phyloP scores from a whole-genome alignment of 2,888 invertebrate species.

The Hyalella azteca region DNA sequence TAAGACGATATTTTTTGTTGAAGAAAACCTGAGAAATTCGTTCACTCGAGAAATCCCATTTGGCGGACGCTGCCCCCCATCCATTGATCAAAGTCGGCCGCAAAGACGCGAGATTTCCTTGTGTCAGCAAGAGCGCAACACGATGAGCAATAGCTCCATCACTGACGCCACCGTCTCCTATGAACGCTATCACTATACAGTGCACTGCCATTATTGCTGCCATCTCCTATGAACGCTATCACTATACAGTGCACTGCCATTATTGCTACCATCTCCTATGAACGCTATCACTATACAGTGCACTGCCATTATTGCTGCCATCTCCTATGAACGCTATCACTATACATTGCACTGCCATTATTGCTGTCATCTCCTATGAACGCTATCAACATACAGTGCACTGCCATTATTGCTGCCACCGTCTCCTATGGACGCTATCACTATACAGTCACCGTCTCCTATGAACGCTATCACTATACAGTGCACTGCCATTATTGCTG shows the following conservation, averaged over 20 bases:
- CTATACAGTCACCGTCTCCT: too few relatives aligned
- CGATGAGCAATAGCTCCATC: slow-evolving; percentile 22
- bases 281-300: too few relatives aligned
- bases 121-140: slow-evolving; percentile 13
- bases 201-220: not conserved
- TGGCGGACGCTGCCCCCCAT: not conserved
- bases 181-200: not conserved
- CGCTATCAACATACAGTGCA: too few relatives aligned
- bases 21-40: slow-evolving; percentile 1
- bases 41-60: slow-evolving; percentile 21
- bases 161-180: not conserved
- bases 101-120: slow-evolving; percentile 9
- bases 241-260: not conserved
- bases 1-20: slow-evolving; percentile 14
- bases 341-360: too few relatives aligned
- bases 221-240: not conserved
- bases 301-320: too few relatives aligned
- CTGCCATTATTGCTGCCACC: too few relatives aligned
- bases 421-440: too few relatives aligned
- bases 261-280: not conserved
- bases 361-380: too few relatives aligned
- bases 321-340: too few relatives aligned
- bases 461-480: too few relatives aligned
- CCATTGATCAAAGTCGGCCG: slow-evolving; percentile 19
- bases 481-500: too few relatives aligned